Evolutionary conservation across 2,113 vertebrate genomes (phyloP), one percentile per base, ranked within the genome.

Genomic region (Poeciliopsis prolifica): DNA sequence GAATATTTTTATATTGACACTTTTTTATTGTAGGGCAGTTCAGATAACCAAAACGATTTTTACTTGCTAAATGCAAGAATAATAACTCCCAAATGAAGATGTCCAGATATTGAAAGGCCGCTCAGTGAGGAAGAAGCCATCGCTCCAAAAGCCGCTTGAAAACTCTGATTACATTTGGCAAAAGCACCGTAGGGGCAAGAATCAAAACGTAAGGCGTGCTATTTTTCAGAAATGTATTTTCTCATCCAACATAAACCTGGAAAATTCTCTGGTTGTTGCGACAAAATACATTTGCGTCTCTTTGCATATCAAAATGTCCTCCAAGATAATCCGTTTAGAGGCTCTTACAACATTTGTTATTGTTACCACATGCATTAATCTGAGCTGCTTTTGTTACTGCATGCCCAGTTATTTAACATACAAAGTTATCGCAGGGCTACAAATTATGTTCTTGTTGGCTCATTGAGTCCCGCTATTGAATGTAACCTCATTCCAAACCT

Each of bases 401-500:
- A 37, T 40, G 74, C 79, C 74, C 83, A 75, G 1, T 42, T 35
- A 42, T 73, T 82, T 42, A 78, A 60, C 86, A 81, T 70, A 79
- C 72, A 81, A 70, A 65, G 8, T 13, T 81, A 71, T 77, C 79
- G 69, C 69, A 65, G 60, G 51, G 44, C 74, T 37, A 78, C 80
- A 84, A 79, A 80, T 82, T 3, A 80, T 15, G 24, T 66, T n/a
- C 74, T 61, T 61, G 67, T 77, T 31, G 54, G 37, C 61, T 29
- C 63, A 42, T 26, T 11, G 70, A 17, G 44, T 5, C 6, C 33
- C 14, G 54, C 81, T 67, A 42, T 69, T 72, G 82, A 86, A 89
- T 88, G 81, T 77, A 80, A 77, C 76, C 81, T 63, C 70, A 22
- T 78, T 88, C 77, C 81, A 80, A 85, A 82, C 30, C n/a, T 89